Conservation (phyloP, 2,888 invertebrate genomes). For the Cerastis leucographa region DNA sequence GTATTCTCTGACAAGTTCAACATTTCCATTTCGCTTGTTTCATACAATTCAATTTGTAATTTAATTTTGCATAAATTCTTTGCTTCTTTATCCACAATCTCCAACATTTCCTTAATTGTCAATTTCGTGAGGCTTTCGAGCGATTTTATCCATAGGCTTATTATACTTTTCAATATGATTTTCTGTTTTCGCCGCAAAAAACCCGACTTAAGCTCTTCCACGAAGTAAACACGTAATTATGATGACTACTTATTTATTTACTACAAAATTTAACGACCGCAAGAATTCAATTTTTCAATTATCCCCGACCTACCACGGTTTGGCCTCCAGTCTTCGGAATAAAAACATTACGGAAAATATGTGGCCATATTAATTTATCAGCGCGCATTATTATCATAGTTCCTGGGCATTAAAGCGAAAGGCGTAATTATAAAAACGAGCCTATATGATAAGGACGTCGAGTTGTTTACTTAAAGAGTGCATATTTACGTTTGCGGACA, state of each 20-base stretch:
- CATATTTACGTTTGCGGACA: constrained; percentile 34
- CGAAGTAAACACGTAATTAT: constrained; percentile 45
- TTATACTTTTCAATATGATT: constrained; percentile 32
- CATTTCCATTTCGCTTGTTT: not conserved
- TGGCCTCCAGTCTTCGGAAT: constrained; percentile 49
- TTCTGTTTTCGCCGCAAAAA: constrained; percentile 28
- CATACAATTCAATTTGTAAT: constrained; percentile 24
- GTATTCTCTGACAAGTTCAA: not conserved
- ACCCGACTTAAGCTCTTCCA: constrained; percentile 22
- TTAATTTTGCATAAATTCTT: constrained; percentile 24
- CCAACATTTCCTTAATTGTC: constrained; percentile 42
- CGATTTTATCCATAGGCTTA: constrained; percentile 23
- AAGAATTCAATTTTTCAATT: constrained; percentile 59
- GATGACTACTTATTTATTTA: constrained; percentile 57
- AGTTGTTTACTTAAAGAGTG: constrained; percentile 53
- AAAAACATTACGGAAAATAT: constrained; percentile 61
- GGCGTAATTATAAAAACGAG: constrained; percentile 61
- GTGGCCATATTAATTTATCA: constrained; percentile 56
- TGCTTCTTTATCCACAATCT: constrained; percentile 18
- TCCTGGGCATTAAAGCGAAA: constrained; percentile 60
- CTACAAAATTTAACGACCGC: constrained; percentile 43
- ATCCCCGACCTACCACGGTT: constrained; percentile 42
- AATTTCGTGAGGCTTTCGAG: constrained; percentile 34
- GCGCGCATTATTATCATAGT: constrained; percentile 53
- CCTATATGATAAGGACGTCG: constrained; percentile 60